Evolutionary conservation across 2,113 vertebrate species (phyloP).

Genomic region (Formicarius rufipectus): DNA sequence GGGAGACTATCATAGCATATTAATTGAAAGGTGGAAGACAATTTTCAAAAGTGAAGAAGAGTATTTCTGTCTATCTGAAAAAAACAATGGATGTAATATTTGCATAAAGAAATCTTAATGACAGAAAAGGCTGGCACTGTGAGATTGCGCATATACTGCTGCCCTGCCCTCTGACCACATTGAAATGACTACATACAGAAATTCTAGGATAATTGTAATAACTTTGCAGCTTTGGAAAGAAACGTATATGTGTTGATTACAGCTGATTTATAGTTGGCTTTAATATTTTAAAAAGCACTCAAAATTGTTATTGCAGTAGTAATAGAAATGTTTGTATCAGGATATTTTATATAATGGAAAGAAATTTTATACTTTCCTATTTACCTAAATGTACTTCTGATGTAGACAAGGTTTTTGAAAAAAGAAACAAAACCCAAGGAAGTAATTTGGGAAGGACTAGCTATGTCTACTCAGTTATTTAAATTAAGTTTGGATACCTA

Average conservation of each 20-base stretch:
- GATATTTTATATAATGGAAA: background rate
- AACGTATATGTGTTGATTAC: background rate
- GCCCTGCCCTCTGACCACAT: background rate
- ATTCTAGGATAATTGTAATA: background rate
- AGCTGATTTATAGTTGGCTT: background rate
- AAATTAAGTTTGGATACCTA: background rate
- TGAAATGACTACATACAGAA: background rate
- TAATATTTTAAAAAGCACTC: background rate
- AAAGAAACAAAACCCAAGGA: background rate
- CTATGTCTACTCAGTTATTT: background rate
- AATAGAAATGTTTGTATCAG: background rate
- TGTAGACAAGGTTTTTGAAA: background rate
- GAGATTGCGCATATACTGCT: accelerated
- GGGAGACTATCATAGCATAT: background rate
- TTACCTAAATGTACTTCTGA: background rate
- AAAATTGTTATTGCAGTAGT: background rate
- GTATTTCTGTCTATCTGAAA: background rate
- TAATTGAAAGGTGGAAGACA: background rate
- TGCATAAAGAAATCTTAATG: background rate
- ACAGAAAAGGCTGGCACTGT: background rate
- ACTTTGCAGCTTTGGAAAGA: background rate
- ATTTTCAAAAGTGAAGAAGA: background rate
- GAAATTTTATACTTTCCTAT: background rate
- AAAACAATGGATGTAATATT: background rate
- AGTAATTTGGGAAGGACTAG: background rate